Evolutionary conservation across 2,113 vertebrate genomes (phyloP).

Genomic region (Urocynchramus pylzowi): DNA sequence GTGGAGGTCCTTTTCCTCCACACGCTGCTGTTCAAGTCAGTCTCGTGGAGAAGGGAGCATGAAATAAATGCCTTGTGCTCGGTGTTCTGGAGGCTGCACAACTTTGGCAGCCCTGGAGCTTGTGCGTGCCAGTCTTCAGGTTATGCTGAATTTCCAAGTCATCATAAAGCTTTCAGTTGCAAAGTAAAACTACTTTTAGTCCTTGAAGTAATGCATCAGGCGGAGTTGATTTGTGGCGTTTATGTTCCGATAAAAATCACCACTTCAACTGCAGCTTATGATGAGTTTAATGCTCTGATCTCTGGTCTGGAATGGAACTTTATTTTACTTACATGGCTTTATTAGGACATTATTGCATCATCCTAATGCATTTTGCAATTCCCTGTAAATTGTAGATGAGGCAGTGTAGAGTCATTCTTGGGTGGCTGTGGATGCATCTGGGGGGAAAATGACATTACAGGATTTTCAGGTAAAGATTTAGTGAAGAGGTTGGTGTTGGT

Average conservation of each 20-base stretch:
- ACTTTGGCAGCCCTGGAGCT: not conserved
- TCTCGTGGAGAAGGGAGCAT: not conserved
- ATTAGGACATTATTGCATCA: not conserved
- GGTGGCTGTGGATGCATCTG: not conserved
- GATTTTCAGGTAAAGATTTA: not conserved
- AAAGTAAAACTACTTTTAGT: not conserved
- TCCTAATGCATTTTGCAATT: not conserved
- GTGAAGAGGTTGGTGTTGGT: not conserved
- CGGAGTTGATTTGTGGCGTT: not conserved
- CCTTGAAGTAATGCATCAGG: not conserved
- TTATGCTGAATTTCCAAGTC: not conserved
- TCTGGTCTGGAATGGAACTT: not conserved
- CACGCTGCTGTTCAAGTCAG: not conserved
- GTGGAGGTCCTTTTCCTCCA: not conserved
- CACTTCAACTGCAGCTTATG: not conserved
- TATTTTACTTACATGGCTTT: not conserved
- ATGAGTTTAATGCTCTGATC: not conserved
- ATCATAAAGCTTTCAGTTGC: not conserved
- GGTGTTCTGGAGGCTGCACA: not conserved
- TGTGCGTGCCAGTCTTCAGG: not conserved
- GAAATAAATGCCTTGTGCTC: not conserved
- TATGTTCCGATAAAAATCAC: not conserved
- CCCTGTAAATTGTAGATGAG: not conserved
- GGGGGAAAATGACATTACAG: not conserved
- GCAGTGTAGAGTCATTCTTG: not conserved